Evolutionary conservation across 2,797 vertebrate species (phyloP), one percentile per base, ranked within the genome.

Genomic region (Ciconia nigra): DNA sequence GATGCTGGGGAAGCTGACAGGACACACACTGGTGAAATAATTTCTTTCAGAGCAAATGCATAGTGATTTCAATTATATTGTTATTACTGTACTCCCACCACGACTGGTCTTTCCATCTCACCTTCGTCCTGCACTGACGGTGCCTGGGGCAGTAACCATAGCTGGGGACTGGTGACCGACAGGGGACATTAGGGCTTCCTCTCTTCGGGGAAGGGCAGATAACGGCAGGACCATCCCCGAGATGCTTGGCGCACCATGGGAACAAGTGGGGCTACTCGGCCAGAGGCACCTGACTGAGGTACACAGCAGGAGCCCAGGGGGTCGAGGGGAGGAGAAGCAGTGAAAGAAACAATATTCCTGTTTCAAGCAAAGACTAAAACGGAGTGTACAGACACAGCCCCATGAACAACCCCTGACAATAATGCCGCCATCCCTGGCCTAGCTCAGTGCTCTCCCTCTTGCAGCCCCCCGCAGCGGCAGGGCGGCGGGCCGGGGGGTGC

Each of bases 171-270:
- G 49, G 39, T 11, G 33, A 39, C 12, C 22, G 51, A 52, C 31
- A 37, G 13, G 24, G 13, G 28, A 37, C 17, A 5, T 1, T 0
- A 4, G 35, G 33, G 39, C 73, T 47, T 15, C 3, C 9, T 22
- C 22, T 21, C 65, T 20, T 35, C 4, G 2, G 15, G 18, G 29
- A 19, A 58, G 46, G 28, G 39, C n/a, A 26, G 58, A 4, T 17
- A 15, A 13, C 1, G 8, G 17, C 51, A 13, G 21, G 24, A 19
- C 63, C 33, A 7, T 28, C 12, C 16, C 46, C 3, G 10, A 37
- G 14, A 29, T 1, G 24, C 35, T 9, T 3, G 35, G 44, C 5
- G 16, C 65, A 0, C 15, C 2, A 1, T 2, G 61, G 65, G 16
- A 73, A 59, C 29, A 7, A 31, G 31, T 0, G 15, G 26, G 55